These are phyloP conservation scores for Chaenocephalus aceratus DNA, from an alignment of 2,113 vertebrate species.

Conservation along the genomic window DNA sequence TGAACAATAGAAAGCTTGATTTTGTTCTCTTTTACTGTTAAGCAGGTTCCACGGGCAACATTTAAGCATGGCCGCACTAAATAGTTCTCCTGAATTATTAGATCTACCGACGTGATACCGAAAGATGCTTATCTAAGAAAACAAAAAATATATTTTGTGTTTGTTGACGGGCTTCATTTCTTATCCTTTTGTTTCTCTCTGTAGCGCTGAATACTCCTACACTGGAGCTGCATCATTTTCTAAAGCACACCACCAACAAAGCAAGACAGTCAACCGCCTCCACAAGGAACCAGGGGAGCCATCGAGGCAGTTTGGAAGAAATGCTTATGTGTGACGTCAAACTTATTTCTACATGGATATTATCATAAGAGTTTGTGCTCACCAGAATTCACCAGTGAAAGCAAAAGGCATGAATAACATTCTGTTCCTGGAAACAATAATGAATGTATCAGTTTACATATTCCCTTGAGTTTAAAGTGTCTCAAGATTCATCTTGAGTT, in stretches of 20 bases:
- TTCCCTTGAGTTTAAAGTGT: background rate
- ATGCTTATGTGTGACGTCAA: slow-evolving; percentile 81
- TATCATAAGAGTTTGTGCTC: background rate
- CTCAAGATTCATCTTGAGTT: background rate
- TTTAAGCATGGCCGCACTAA: background rate
- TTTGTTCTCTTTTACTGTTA: background rate
- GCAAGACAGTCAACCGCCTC: slow-evolving; percentile 66
- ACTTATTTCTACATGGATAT: background rate
- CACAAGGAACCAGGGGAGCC: slow-evolving; percentile 53
- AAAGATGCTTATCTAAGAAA: background rate
- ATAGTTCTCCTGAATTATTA: background rate
- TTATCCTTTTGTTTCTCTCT: slow-evolving; percentile 3
- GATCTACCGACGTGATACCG: background rate
- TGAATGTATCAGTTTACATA: slow-evolving; percentile 8
- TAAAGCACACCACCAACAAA: slow-evolving; percentile 81
- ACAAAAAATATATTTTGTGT: background rate
- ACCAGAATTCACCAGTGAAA: slow-evolving; percentile 15
- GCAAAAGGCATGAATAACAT: background rate
- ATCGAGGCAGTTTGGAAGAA: slow-evolving; percentile 78
- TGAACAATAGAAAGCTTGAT: background rate
- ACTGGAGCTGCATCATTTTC: slow-evolving; percentile 83
- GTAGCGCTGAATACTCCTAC: slow-evolving; percentile 83
- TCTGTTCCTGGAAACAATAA: background rate
- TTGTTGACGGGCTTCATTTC: background rate
- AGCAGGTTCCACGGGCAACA: background rate